Conservation (phyloP, 2,888 invertebrate species). For the Quadroppia sp. region DNA sequence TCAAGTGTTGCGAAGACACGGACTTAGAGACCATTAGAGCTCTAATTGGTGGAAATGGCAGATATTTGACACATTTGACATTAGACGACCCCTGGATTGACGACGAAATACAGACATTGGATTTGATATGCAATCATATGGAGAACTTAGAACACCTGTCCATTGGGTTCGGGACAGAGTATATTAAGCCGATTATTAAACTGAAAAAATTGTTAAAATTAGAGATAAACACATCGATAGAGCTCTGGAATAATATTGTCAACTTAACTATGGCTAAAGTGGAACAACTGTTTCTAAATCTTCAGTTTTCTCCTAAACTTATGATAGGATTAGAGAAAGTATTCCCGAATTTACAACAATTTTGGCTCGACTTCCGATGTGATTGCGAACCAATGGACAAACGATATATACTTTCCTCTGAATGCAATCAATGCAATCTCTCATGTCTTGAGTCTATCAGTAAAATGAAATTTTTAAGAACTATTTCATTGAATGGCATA, state of each 20-base stretch:
- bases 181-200: not conserved
- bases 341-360: not conserved
- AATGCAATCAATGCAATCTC: too few relatives aligned
- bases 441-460: too few relatives aligned
- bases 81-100: slow-evolving; percentile 2
- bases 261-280: not conserved
- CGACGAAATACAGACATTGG: not conserved
- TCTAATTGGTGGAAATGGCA: not conserved
- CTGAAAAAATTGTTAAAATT: not conserved
- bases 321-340: not conserved
- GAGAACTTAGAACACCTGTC: not conserved
- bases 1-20: not conserved
- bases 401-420: too few relatives aligned
- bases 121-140: not conserved
- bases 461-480: too few relatives aligned
- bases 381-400: not conserved
- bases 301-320: not conserved
- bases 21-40: not conserved
- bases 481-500: too few relatives aligned
- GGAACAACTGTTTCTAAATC: not conserved
- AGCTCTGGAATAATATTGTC: not conserved
- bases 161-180: not conserved
- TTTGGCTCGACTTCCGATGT: not conserved
- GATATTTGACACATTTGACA: not conserved
- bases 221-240: not conserved